Conservation (phyloP, 2,797 vertebrate genomes). For the Bovichtus diacanthus region DNA sequence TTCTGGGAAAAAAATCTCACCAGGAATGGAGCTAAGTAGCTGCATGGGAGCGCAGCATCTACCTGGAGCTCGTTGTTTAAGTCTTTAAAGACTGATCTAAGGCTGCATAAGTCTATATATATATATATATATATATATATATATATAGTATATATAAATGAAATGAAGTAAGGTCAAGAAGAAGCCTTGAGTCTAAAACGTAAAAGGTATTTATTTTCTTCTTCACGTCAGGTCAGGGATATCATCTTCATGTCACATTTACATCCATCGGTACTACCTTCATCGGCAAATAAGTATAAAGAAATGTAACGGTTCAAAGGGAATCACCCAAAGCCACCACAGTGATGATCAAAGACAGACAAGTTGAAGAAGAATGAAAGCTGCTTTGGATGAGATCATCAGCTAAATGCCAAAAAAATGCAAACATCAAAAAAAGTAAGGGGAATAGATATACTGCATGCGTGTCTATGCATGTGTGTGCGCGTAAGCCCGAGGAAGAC, state of each 20-base stretch:
- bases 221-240: background rate
- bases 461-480: background rate
- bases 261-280: background rate
- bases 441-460: background rate
- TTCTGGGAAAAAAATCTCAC: background rate
- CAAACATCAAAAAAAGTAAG: background rate
- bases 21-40: constrained; percentile 23
- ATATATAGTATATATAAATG: too few species aligned
- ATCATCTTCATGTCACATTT: background rate
- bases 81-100: constrained; percentile 10
- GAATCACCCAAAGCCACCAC: background rate
- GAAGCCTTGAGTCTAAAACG: background rate
- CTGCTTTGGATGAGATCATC: constrained; percentile 7
- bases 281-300: background rate
- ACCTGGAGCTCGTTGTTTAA: constrained; percentile 24
- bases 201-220: background rate
- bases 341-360: background rate
- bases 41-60: constrained; percentile 12
- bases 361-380: background rate
- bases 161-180: constrained; percentile 8
- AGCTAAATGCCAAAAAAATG: constrained; percentile 11
- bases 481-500: constrained; percentile 10
- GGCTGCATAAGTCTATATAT: background rate
- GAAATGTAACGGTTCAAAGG: background rate
- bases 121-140: constrained; percentile 25